A percentile compares a stretch with the other conserved stretches of the same genome.
These are phyloP conservation scores for Elephantulus edwardii DNA, from an alignment of 2,113 vertebrate species.

Conservation along the genomic window DNA sequence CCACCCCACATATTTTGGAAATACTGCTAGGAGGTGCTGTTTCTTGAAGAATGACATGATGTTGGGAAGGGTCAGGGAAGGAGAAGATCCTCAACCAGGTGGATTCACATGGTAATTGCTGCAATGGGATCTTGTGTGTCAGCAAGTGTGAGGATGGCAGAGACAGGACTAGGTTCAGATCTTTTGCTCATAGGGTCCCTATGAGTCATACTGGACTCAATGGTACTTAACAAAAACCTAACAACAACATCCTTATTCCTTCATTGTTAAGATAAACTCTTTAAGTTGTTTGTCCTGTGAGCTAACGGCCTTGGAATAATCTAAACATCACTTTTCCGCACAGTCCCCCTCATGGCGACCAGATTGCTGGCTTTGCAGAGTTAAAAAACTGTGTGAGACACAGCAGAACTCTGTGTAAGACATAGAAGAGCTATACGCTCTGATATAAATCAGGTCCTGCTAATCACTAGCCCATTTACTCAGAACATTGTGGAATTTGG, in stretches of 20 bases:
- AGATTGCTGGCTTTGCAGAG: not conserved
- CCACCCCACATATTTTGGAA: too few relatives aligned
- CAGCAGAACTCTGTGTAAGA: not conserved
- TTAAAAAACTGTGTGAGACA: not conserved
- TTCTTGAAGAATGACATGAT: too few relatives aligned
- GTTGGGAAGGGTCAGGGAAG: too few relatives aligned
- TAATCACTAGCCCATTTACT: not conserved
- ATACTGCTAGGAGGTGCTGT: too few relatives aligned
- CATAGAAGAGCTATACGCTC: not conserved
- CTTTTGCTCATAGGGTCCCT: too few relatives aligned
- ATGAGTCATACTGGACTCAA: too few relatives aligned
- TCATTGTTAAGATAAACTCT: not conserved
- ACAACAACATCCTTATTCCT: not conserved
- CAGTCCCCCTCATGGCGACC: not conserved
- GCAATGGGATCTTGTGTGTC: too few relatives aligned
- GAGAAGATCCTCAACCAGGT: too few relatives aligned
- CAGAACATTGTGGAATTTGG: not conserved
- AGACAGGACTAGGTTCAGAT: too few relatives aligned
- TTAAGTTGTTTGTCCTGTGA: constrained; percentile 7
- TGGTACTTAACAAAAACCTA: too few relatives aligned
- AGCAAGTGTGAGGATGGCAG: too few relatives aligned
- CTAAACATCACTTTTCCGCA: not conserved
- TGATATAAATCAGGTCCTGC: not conserved
- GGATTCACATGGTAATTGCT: too few relatives aligned
- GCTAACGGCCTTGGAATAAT: not conserved